phyloP scores from a whole-genome alignment of 1,140 invertebrate species.

The Drosophila micromelanica region DNA sequence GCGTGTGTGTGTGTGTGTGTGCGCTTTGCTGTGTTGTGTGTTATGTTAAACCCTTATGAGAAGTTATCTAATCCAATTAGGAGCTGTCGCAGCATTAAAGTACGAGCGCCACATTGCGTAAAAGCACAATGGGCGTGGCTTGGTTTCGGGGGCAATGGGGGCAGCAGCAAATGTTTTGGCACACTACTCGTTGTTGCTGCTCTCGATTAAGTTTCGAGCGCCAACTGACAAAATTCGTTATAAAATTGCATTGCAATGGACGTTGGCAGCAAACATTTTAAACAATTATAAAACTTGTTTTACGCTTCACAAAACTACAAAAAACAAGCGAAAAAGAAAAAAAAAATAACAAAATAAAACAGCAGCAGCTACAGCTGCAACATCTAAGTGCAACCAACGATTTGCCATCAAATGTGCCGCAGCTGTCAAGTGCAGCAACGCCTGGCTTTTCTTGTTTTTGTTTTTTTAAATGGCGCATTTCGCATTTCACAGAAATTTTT shows the following conservation, averaged over 20 bases:
- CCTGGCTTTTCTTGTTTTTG: constrained; percentile 4
- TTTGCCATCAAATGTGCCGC: constrained; percentile 79
- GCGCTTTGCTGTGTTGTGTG: neutral
- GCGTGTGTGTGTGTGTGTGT: neutral
- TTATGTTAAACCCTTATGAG: constrained; percentile 67
- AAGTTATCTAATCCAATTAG: constrained; percentile 81
- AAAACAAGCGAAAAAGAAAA: constrained; percentile 35
- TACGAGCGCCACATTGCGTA: constrained; percentile 62
- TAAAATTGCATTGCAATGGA: constrained; percentile 76
- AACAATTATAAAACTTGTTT: constrained; percentile 83
- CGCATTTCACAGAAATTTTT: constrained; percentile 33
- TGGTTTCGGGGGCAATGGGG: neutral
- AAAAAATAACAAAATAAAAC: constrained; percentile 29
- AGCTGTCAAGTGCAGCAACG: constrained; percentile 72
- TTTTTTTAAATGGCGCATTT: constrained; percentile 11
- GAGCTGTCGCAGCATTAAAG: constrained; percentile 70
- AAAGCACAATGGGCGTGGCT: constrained; percentile 37
- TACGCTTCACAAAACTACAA: constrained; percentile 75
- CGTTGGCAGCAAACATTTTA: constrained; percentile 75
- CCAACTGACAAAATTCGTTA: constrained; percentile 81
- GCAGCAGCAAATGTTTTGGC: constrained; percentile 39
- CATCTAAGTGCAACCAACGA: constrained; percentile 70
- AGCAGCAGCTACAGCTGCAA: constrained; percentile 32
- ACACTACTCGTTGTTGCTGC: constrained; percentile 47
- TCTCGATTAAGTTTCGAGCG: constrained; percentile 79